Percentiles rank a stretch among this genome's conserved stretches.
These are phyloP conservation scores for Phalacrocorax pelagicus DNA, from an alignment of 2,113 vertebrate genomes.

Conservation along the genomic window DNA sequence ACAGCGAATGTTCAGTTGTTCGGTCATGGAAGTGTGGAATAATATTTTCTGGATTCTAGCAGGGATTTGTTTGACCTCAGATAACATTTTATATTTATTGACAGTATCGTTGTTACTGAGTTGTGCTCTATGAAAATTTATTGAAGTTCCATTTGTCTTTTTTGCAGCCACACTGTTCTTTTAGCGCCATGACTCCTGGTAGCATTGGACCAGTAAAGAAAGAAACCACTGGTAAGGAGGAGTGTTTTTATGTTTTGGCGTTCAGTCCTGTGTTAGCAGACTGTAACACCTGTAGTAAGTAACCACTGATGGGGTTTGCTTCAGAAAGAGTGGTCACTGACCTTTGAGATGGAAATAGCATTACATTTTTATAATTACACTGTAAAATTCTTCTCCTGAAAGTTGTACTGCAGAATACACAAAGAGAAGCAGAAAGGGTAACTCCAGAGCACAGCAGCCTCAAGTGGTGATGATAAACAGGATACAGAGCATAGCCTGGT, in stretches of 20 bases:
- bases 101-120: background rate
- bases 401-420: background rate
- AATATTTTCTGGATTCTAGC: background rate
- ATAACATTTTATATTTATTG: background rate
- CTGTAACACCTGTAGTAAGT: background rate
- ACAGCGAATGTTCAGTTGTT: background rate
- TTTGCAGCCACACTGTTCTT: background rate
- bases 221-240: slow-evolving; percentile 62
- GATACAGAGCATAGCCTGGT: background rate
- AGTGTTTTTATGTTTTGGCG: background rate
- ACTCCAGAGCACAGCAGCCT: background rate
- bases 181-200: slow-evolving; percentile 73
- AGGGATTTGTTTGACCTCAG: background rate
- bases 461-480: background rate
- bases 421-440: background rate
- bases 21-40: background rate
- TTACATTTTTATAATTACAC: background rate
- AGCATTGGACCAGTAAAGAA: slow-evolving; percentile 71
- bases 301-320: background rate
- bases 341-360: background rate
- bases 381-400: background rate
- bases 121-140: background rate
- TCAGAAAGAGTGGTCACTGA: background rate
- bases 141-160: background rate
- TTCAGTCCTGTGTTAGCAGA: background rate